These are phyloP conservation scores for Caenorhabditis imperialis DNA, from an alignment of 2,888 invertebrate genomes.

Conservation along the genomic window DNA sequence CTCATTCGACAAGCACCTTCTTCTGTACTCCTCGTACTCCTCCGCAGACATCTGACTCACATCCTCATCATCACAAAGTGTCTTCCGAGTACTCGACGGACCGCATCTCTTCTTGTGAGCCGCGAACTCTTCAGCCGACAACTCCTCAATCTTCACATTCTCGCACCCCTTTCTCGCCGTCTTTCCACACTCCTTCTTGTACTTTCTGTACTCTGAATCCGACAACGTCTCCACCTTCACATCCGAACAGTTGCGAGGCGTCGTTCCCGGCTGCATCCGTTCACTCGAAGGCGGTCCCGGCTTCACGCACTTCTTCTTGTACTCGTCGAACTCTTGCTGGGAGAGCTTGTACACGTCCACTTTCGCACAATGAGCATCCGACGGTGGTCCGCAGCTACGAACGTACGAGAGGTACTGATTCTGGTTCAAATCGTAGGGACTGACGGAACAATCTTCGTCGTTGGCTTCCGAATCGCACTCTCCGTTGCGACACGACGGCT, in stretches of 20 bases:
- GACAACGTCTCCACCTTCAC: too few species aligned
- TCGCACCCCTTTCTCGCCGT: constrained; percentile 4
- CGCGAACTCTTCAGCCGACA: constrained; percentile 5
- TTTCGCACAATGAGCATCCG: too few species aligned
- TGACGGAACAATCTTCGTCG: not conserved
- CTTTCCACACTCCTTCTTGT: constrained; percentile 12
- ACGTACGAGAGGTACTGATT: not conserved
- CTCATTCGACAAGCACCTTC: not conserved
- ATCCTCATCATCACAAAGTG: not conserved
- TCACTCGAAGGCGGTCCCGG: too few species aligned
- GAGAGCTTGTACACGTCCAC: too few species aligned
- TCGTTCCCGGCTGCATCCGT: too few species aligned
- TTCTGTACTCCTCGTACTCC: constrained; percentile 13
- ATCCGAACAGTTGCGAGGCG: too few species aligned
- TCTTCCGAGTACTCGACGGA: constrained; percentile 15
- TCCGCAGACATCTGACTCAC: not conserved
- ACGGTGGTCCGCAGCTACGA: too few species aligned
- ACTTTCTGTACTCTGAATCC: not conserved
- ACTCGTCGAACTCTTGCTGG: too few species aligned
- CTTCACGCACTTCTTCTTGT: too few species aligned
- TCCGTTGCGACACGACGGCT: too few species aligned
- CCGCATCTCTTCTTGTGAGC: constrained; percentile 3
- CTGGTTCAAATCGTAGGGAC: not conserved
- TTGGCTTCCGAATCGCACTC: too few species aligned
- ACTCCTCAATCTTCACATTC: constrained; percentile 16